Base-by-base conservation (phyloP, 2,113 vertebrate species). In the Xiphophorus hellerii region DNA sequence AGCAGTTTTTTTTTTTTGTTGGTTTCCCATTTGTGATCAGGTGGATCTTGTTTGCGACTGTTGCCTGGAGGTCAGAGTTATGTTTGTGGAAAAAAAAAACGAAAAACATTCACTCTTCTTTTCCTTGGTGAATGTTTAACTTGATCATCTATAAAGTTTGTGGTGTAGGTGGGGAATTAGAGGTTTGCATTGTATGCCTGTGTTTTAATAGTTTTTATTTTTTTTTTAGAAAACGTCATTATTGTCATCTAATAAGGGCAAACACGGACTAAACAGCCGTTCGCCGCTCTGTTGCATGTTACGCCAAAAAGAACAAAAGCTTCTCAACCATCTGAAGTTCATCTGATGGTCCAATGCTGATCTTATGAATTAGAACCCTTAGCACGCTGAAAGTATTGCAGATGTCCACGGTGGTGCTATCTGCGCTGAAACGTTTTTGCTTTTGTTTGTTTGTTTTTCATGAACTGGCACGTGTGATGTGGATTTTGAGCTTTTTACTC, bases 321-420 rank as follows among this genome's bases (percentile, higher is more conserved):
- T 83, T 78, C 65, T 48, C 62, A 39, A 63, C 28, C 51, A 54
- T 62, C 67, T 35, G 22, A 69, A 74, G 64, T 80, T 84, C 51
- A 64, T 71, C 54, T 61, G 68, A 77, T 20, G 63, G 83, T 83
- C 81, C 71, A 88, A 77, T 27, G 1, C 69, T 44, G 66, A 81
- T 71, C 33, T 61, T 11, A 44, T 76, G 88, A 93, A 89, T 92
- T 37, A 87, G 83, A 93, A 88, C 62, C 42, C 90, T 84, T 89
- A 84, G 91, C 87, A 93, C 90, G 86, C 88, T 89, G 10, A 63
- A 79, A 81, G 79, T 87, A 69, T 74, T 79, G 73, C 77, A 73
- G 62, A 77, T 62, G 67, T 78, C 65, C 66, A 67, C 35, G 12
- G 68, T 30, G 27, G 64, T 76, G 74, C 39, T 48, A 69, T 70